Conservation (phyloP, 1,140 invertebrate species). For the Caenorhabditis latens region DNA sequence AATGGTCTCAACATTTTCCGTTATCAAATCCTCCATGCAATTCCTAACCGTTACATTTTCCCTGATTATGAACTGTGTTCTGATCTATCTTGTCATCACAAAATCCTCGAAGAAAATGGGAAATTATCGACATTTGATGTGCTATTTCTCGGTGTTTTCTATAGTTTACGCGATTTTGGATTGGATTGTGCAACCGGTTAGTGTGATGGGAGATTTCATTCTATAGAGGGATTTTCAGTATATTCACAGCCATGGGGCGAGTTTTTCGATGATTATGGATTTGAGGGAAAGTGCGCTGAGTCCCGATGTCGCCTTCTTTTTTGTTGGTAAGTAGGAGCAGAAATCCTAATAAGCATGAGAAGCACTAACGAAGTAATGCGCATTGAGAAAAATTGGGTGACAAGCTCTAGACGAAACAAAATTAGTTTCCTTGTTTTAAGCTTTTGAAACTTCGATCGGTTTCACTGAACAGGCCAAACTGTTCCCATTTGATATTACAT, state of each 20-base stretch:
- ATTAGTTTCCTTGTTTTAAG: too few species aligned
- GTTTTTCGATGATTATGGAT: slow-evolving; percentile 19
- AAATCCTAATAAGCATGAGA: too few species aligned
- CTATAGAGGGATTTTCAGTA: not conserved
- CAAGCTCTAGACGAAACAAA: too few species aligned
- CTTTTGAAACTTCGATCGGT: too few species aligned
- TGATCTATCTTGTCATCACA: not conserved
- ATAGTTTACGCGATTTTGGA: slow-evolving; percentile 16
- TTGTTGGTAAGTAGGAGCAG: not conserved
- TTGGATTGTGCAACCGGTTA: slow-evolving; percentile 2
- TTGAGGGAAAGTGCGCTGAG: not conserved
- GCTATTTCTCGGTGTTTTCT: not conserved
- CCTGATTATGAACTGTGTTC: not conserved
- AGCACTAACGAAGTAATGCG: too few species aligned
- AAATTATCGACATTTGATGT: slow-evolving; percentile 28
- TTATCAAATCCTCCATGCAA: not conserved
- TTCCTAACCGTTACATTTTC: not conserved
- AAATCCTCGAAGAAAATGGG: slow-evolving; percentile 17
- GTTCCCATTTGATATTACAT: too few species aligned
- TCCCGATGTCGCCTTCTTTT: slow-evolving; percentile 3
- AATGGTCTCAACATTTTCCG: not conserved
- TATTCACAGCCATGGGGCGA: not conserved
- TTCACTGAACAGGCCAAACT: too few species aligned
- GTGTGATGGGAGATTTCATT: not conserved
- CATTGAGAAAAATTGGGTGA: not conserved